Base-by-base conservation (phyloP, 2,888 invertebrate genomes). In the Aphrophora alni region DNA sequence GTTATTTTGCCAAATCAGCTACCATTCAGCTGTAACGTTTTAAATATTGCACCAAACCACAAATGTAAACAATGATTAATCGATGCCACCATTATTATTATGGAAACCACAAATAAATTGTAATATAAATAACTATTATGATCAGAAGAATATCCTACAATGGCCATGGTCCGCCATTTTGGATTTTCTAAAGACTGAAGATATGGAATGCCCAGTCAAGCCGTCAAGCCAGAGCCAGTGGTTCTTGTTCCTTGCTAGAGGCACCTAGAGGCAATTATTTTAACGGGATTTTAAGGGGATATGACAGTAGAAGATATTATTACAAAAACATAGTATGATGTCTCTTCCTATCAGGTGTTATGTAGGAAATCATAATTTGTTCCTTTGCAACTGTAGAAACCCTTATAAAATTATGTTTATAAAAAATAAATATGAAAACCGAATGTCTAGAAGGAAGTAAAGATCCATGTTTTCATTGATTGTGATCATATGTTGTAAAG, bases 1-100 rank as follows among this genome's bases (percentile, higher is more conserved):
- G 59, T 14, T 44, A 33, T 59, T 59, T 59, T 59, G 3, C 5
- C 21, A 21, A 59, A 17, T 59, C 59, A 59, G 21, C 5, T 59
- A 59, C 12, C 21, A 21, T 59, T 59, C 21, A 59, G 5, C 59
- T 5, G 59, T 59, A 59, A 59, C 59, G 21, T 59, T 59, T 59
- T 59, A 59, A 59, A 59, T 21, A 59, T 7, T 59, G 21, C 59
- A 59, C 59, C 59, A 59, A 59, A 59, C 59, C 21, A 59, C 59
- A 59, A n/a, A 59, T 59, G 59, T 59, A 59, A 59, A 59, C 59
- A 59, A 59, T 21, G 59, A 59, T 59, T 59, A 59, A 59, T 59
- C 59, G 59, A 59, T 59, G 59, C 59, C 59, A 59, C 59, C 59
- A 59, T 59, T 59, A 59, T 59, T 59, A 59, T 59, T 59, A 21